Evolutionary conservation across 2,888 invertebrate species (phyloP).

Genomic region (Scaptomyza tumidula): DNA sequence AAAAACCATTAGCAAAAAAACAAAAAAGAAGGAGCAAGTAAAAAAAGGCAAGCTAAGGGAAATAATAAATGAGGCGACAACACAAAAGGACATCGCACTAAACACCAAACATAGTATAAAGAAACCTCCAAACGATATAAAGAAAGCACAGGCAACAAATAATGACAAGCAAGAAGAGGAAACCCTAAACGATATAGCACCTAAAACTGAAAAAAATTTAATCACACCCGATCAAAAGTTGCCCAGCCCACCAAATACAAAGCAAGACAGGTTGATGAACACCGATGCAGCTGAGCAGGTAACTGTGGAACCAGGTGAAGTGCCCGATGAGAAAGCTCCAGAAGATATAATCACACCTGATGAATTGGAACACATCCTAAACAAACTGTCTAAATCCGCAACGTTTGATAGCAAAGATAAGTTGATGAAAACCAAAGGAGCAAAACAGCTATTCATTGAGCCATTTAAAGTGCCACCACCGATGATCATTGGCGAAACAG

Average conservation of each 20-base stretch:
- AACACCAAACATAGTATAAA: not conserved
- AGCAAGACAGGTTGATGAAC: not conserved
- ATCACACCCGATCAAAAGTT: not conserved
- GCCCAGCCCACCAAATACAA: not conserved
- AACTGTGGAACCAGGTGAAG: not conserved
- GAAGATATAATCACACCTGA: not conserved
- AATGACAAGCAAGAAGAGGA: not conserved
- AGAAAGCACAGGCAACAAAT: not conserved
- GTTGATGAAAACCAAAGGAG: not conserved
- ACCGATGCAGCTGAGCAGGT: not conserved
- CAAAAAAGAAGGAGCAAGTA: not conserved
- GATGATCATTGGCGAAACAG: conserved; percentile 43
- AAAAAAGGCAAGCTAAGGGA: not conserved
- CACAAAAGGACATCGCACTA: not conserved
- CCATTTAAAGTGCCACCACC: not conserved
- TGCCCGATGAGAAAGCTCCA: not conserved
- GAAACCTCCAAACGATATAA: not conserved
- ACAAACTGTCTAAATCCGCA: not conserved
- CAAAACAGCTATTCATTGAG: not conserved
- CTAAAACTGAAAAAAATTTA: not conserved
- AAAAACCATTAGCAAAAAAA: not conserved
- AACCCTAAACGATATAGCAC: not conserved
- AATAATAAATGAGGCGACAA: not conserved
- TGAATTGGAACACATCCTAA: not conserved
- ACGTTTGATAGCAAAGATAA: not conserved